Evolutionary conservation across 2,797 vertebrate species (phyloP), one percentile per base, ranked within the genome.

Genomic region (Rhinichthys osculus): DNA sequence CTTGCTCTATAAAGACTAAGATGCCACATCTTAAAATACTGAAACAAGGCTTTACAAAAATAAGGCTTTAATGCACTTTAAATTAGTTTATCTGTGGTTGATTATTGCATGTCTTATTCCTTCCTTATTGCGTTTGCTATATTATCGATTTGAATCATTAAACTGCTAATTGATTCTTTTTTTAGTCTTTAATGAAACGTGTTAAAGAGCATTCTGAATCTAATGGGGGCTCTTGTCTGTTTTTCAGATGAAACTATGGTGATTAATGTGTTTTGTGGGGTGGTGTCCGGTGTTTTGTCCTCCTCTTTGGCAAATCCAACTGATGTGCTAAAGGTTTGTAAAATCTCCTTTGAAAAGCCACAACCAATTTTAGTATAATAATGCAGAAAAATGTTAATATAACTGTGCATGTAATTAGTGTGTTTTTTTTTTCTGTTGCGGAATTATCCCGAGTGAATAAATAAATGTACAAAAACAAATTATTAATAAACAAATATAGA

Each of bases 211-310:
- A 2, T n/a, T 9, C 14, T 9, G 62, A 42, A 64, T 23, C 79
- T 64, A 50, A 52, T 76, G 52, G 14, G 19, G 47, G 70, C 8
- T 52, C 19, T 27, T 4, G 14, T 83, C 2, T 27, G 30, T 59
- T n/a, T 92, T 90, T 73, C 95, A 99, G 98, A 99, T 85, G 98
- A 99, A 93, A 98, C 97, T 33, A 95, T 99, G 94, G 94, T 98
- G 76, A 96, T 99, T 93, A 99, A 98, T 71, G 97, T 99, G 35
- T 97, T 98, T 91, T 99, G 97, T 38, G 98, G 97, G 0, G 98
- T 99, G 33, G 95, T 99, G 50, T 97, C 98, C 0, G 98, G 98
- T 84, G 98, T 99, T 74, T 94, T 99, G 91, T 99, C 98, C 19
- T 99, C 97, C 0, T 94, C 97, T 0, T 93, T 99, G 86, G 98